Base-by-base conservation (phyloP, 23 tunicate species). In the Ciona savignyi region DNA sequence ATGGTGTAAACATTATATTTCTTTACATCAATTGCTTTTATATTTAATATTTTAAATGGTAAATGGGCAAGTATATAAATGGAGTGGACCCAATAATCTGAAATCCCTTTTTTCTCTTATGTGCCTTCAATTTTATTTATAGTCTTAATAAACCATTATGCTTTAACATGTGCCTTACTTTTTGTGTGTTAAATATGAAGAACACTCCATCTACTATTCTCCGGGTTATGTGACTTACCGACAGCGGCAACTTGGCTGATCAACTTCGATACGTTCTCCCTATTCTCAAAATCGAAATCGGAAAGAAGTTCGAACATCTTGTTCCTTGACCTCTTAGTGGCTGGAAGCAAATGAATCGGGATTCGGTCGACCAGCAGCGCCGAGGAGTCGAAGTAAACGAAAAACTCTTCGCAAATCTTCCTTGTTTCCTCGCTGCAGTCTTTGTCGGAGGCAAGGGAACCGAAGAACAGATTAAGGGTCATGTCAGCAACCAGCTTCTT, bases 321-420 rank as follows among this genome's bases (percentile, higher is more conserved):
- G 22, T 60, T 27, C 27, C 90, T 33, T 25, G 90, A 56, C 33
- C 30, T 64, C 51, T 72, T 78, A 23, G 66, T 60, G 30, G 26
- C 70, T 15, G 83, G 90, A 33, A 85, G 33, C 3, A 85, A 33
- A 66, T 77, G 76, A 9, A 78, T 78, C 23, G 90, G 78, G 21
- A 85, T 34, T 64, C 90, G 35, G 31, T 78, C 83, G 2, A 85
- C 74, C 56, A 85, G 49, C 6, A 77, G 74, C 28, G 83, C 79
- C 21, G 90, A 78, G 42, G 63, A 21, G 2, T 85, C 48, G 60
- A 64, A 61, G 51, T 34, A 85, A 30, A 34, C 23, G 51, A 30
- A 29, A 27, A 85, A 85, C n/a, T 35, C 79, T 9, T 76, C 71
- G 74, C 68, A 70, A 29, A 83, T 48, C 22, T 9, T 51, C 27